Conservation (phyloP, 2,113 vertebrate species). For the Henicopernis longicauda region DNA sequence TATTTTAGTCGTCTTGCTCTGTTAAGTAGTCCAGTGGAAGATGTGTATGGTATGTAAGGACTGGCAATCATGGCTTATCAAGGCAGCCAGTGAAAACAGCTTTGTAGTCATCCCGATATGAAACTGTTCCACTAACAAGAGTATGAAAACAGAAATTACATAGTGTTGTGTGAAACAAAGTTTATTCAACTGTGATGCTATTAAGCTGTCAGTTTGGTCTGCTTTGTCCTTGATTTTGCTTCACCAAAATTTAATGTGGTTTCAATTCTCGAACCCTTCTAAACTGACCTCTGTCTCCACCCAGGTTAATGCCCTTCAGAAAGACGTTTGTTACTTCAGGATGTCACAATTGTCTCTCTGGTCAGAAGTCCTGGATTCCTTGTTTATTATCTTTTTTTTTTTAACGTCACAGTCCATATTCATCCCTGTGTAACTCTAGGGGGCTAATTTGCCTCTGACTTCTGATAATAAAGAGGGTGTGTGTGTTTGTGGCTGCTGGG, state of each 20-base stretch:
- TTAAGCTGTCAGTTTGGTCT: conserved; percentile 24
- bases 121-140: not conserved
- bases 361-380: not conserved
- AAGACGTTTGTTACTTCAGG: not conserved
- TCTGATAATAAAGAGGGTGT: not conserved
- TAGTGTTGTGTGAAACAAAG: not conserved
- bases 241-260: not conserved
- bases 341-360: not conserved
- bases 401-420: not conserved
- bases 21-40: not conserved
- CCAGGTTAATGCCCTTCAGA: not conserved
- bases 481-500: not conserved
- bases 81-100: not conserved
- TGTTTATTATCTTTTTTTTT: not conserved
- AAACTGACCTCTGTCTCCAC: not conserved
- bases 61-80: not conserved
- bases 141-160: not conserved
- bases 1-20: not conserved
- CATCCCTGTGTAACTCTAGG: not conserved
- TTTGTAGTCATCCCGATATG: not conserved
- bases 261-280: not conserved
- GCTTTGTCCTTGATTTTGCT: not conserved
- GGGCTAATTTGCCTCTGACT: not conserved
- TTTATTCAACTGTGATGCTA: not conserved
- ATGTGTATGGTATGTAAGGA: not conserved